Conservation (phyloP, 2,113 vertebrate species). For the Phylloscopus whistleri region DNA sequence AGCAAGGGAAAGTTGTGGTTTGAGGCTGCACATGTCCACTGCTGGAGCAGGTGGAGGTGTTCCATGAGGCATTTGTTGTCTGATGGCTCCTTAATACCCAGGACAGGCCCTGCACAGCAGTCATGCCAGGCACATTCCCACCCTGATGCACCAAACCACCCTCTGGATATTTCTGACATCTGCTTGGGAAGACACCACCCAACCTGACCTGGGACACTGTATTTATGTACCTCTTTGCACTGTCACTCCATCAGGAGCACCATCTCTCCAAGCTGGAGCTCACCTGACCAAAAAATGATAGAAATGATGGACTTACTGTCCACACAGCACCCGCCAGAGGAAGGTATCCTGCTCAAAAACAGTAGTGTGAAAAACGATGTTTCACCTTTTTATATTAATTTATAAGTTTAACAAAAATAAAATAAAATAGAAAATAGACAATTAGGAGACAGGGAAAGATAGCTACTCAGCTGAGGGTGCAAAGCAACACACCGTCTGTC, state of each 20-base stretch:
- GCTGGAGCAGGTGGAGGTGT: not conserved
- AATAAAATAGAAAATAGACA: too few species aligned
- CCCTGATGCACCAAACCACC: not conserved
- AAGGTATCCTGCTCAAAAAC: not conserved
- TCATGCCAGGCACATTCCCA: not conserved
- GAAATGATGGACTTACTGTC: accelerated
- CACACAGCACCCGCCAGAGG: not conserved
- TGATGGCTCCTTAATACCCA: not conserved
- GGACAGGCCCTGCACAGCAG: not conserved
- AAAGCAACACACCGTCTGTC: too few species aligned
- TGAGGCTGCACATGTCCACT: accelerated
- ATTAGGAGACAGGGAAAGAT: too few species aligned
- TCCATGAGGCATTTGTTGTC: not conserved
- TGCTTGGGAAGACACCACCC: not conserved
- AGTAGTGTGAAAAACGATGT: too few species aligned
- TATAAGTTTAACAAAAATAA: too few species aligned
- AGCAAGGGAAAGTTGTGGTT: not conserved
- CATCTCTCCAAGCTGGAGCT: not conserved
- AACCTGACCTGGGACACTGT: not conserved
- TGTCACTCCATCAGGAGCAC: not conserved
- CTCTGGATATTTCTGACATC: not conserved
- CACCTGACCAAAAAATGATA: not conserved
- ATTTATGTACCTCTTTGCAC: not conserved
- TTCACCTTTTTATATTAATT: too few species aligned
- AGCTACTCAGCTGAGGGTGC: too few species aligned